These are phyloP conservation scores for Acanthosepion pharaonis DNA, from an alignment of 2,888 invertebrate genomes.

Conservation along the genomic window DNA sequence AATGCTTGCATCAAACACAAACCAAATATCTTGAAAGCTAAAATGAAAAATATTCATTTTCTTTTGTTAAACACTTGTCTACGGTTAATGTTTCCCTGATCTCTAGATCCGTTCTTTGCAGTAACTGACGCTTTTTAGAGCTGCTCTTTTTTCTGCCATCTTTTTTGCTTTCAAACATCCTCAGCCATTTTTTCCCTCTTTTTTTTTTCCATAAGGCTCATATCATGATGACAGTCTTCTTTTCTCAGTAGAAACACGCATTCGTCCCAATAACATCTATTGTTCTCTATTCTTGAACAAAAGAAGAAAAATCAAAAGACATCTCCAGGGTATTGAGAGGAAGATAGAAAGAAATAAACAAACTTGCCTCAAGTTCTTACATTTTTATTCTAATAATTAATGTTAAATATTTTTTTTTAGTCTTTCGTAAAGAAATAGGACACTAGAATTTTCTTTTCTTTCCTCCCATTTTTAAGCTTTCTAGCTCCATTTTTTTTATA, in stretches of 20 bases:
- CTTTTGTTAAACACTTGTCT: not conserved
- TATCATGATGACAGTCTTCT: not conserved
- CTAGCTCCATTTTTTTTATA: too few relatives aligned
- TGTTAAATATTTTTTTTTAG: not conserved
- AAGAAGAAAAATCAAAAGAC: not conserved
- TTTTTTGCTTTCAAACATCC: not conserved
- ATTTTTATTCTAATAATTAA: not conserved
- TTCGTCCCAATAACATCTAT: not conserved
- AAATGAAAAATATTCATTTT: not conserved
- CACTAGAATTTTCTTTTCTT: not conserved
- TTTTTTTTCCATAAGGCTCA: not conserved
- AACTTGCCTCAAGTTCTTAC: not conserved
- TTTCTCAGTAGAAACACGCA: not conserved
- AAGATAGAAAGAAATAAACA: not conserved
- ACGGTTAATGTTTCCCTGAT: not conserved
- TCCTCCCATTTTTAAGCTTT: too few relatives aligned
- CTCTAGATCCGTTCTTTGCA: not conserved
- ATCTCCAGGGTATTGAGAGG: not conserved
- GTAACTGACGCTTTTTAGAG: not conserved
- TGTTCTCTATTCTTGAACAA: not conserved
- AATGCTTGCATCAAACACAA: not conserved
- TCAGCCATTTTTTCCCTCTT: not conserved
- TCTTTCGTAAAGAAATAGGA: not conserved
- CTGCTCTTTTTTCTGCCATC: not conserved
- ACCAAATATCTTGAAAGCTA: not conserved